Percentiles rank a stretch among this genome's conserved stretches.
Conservation (phyloP, 2,888 invertebrate genomes). For the Melanophora roralis region DNA sequence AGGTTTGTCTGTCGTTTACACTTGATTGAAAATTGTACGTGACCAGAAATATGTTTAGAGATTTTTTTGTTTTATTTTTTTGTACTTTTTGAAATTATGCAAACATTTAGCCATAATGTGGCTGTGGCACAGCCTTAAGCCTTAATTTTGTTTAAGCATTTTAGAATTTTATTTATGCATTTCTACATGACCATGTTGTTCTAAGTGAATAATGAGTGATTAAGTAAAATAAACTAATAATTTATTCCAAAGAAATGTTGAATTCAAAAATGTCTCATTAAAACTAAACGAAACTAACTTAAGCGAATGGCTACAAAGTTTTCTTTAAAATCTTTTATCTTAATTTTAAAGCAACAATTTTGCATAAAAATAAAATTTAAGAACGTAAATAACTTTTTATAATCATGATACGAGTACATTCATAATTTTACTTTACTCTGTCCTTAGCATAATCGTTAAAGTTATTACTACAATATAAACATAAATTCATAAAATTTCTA, state of each 20-base stretch:
- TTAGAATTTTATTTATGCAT: not conserved
- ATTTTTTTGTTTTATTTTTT: not conserved
- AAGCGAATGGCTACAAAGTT: too few relatives aligned
- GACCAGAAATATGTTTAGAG: slow-evolving; percentile 41
- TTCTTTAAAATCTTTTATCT: too few relatives aligned
- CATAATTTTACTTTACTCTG: too few relatives aligned
- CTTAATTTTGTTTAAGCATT: slow-evolving; percentile 19
- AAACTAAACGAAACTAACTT: too few relatives aligned
- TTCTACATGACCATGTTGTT: not conserved
- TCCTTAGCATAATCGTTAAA: not conserved
- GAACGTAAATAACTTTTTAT: too few relatives aligned
- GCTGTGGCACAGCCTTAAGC: not conserved
- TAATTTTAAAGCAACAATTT: too few relatives aligned
- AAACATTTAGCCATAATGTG: slow-evolving; percentile 2
- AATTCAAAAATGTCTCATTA: too few relatives aligned
- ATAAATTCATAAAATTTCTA: slow-evolving; percentile 27
- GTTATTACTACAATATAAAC: not conserved
- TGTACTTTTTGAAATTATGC: slow-evolving; percentile 25
- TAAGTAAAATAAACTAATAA: slow-evolving; percentile 17
- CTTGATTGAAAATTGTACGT: slow-evolving; percentile 59
- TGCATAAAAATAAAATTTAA: too few relatives aligned
- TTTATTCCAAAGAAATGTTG: not conserved
- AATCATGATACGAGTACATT: too few relatives aligned
- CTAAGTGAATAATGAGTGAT: slow-evolving; percentile 13
- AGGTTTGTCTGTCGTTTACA: slow-evolving; percentile 18